Percentiles rank a stretch among this genome's conserved stretches.
These are phyloP conservation scores for Lacanobia wlatinum DNA, from an alignment of 2,888 invertebrate species.

Conservation along the genomic window DNA sequence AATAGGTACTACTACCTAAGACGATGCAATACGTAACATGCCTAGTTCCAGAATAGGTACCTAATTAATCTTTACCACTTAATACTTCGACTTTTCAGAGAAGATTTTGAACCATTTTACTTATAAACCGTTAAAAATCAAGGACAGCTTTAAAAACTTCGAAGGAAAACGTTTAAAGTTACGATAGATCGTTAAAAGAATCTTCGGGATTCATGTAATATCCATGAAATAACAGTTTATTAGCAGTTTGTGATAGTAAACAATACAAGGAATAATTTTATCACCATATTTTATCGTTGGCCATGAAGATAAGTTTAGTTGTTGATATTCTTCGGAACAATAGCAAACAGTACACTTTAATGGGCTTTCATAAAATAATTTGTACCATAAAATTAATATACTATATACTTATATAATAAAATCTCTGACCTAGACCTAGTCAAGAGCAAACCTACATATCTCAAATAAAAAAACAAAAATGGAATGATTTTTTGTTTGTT, in stretches of 20 bases:
- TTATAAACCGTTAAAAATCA: slow-evolving; percentile 4
- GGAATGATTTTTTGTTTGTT: too few species aligned
- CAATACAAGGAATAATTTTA: slow-evolving; percentile 15
- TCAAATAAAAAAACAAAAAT: too few species aligned
- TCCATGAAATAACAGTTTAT: not conserved
- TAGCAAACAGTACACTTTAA: not conserved
- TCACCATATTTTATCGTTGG: not conserved
- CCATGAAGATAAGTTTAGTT: not conserved
- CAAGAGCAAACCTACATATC: too few species aligned
- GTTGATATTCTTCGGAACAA: not conserved
- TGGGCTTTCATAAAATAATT: not conserved
- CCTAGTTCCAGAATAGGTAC: too few species aligned
- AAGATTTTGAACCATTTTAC: not conserved
- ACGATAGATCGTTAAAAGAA: slow-evolving; percentile 28
- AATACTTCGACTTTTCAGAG: not conserved
- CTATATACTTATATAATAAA: too few species aligned
- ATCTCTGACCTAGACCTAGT: too few species aligned
- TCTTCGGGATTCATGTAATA: slow-evolving; percentile 4
- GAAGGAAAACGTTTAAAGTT: slow-evolving; percentile 23
- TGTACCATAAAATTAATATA: too few species aligned
- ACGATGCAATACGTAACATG: too few species aligned
- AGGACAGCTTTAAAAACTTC: slow-evolving; percentile 34
- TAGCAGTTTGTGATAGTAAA: slow-evolving; percentile 23
- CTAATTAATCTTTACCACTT: too few species aligned
- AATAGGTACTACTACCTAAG: too few species aligned